Evolutionary conservation across 2,113 vertebrate species (phyloP), one percentile per base, ranked within the genome.

Genomic region (Mesocricetus auratus): DNA sequence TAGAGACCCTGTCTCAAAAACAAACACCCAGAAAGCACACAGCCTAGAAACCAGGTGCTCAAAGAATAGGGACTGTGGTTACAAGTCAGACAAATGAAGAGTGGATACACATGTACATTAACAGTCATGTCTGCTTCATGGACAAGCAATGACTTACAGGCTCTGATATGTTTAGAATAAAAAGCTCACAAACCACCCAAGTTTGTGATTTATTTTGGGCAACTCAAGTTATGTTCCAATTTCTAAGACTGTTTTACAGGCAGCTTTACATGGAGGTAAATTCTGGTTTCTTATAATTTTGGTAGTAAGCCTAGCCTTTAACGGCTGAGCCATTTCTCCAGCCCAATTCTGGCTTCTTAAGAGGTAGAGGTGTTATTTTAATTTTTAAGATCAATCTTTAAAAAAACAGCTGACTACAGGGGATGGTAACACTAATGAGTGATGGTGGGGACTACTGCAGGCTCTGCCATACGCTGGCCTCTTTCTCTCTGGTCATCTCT

Each of bases 301-400:
- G n/a, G n/a, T n/a, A n/a, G n/a, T n/a, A n/a, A n/a, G n/a, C n/a
- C n/a, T n/a, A n/a, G n/a, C n/a, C n/a, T n/a, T n/a, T n/a, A n/a
- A n/a, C n/a, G n/a, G n/a, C n/a, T n/a, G n/a, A n/a, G n/a, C n/a
- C n/a, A n/a, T n/a, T n/a, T n/a, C n/a, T n/a, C n/a, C n/a, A n/a
- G n/a, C n/a, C n/a, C n/a, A n/a, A n/a, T n/a, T n/a, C 77, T n/a
- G n/a, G 53, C 45, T 93, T 86, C 22, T 77, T 92, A 90, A 74
- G 69, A 87, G 21, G 42, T 77, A 53, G 19, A 75, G n/a, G 56
- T 75, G 11, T 13, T 60, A 90, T 74, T 96, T 96, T 64, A 77
- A 75, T 16, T 90, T 90, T 94, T 82, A 26, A 91, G 93, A 92
- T 91, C 50, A 87, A 29, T 77, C 92, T 71, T 85, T 95, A 81